Percentiles rank a stretch among this genome's conserved stretches.
Conservation (phyloP, 1,140 invertebrate species). For the Lepidurus couesii region DNA sequence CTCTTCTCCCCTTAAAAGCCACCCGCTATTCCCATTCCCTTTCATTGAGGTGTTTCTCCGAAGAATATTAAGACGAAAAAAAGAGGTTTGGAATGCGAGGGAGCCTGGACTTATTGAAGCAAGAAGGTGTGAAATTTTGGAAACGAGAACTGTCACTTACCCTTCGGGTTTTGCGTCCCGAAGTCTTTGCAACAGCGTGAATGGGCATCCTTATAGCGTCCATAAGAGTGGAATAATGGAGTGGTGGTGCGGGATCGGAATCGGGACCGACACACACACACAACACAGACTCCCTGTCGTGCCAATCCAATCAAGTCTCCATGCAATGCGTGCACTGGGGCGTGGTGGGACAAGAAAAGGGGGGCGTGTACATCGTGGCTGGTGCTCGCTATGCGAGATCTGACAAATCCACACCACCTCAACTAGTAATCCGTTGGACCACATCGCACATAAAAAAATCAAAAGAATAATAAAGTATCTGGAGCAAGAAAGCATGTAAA, state of each 20-base stretch:
- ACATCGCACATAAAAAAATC: background rate
- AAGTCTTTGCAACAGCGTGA: background rate
- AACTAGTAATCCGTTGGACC: background rate
- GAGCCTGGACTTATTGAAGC: background rate
- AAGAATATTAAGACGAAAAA: background rate
- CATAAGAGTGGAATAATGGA: slow-evolving; percentile 19
- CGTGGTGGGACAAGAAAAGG: background rate
- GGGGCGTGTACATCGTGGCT: background rate
- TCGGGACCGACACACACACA: background rate
- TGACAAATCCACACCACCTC: slow-evolving; percentile 16
- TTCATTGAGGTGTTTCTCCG: background rate
- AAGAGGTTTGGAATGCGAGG: background rate
- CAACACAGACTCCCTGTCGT: slow-evolving; percentile 18
- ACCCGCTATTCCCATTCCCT: background rate
- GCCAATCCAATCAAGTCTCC: slow-evolving; percentile 14
- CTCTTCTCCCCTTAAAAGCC: background rate
- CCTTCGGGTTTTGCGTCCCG: background rate
- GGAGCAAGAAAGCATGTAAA: background rate
- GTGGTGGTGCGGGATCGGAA: background rate
- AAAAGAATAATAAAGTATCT: background rate
- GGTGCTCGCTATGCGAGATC: background rate
- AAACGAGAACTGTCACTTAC: slow-evolving; percentile 17
- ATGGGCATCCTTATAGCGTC: background rate
- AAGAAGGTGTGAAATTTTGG: slow-evolving; percentile 1
- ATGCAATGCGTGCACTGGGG: slow-evolving; percentile 16